These are phyloP conservation scores for Pentamera pediparva DNA, from an alignment of 53 echinoderm and acorn worm genomes.

Conservation along the genomic window DNA sequence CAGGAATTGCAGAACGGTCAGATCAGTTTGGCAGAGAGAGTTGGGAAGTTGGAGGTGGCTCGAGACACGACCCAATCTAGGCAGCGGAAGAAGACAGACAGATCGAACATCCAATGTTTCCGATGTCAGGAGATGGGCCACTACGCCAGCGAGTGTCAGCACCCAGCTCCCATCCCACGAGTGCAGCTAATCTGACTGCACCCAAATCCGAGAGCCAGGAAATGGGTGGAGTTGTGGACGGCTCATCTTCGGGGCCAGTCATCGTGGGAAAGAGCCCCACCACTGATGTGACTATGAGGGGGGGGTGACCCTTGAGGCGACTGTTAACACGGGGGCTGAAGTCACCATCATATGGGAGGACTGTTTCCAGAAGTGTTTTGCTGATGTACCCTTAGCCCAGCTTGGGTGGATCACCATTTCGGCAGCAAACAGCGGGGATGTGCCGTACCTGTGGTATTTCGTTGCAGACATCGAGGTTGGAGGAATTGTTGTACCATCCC, in stretches of 20 bases:
- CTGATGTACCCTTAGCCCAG: not conserved
- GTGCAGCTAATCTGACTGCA: slow-evolving; percentile 10
- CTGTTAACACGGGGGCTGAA: not conserved
- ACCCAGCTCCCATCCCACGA: not conserved
- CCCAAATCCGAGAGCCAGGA: slow-evolving; percentile 18
- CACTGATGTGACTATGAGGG: not conserved
- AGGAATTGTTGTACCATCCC: not conserved
- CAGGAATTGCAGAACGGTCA: not conserved
- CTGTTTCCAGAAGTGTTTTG: not conserved
- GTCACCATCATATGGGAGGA: not conserved
- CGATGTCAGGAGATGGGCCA: slow-evolving; percentile 34
- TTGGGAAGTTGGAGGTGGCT: not conserved
- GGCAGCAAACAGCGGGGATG: not conserved
- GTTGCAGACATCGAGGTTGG: not conserved
- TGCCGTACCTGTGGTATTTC: not conserved
- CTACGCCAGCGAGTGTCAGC: slow-evolving; percentile 34
- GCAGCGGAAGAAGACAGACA: not conserved
- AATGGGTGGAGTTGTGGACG: slow-evolving; percentile 12
- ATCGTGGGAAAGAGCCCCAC: not conserved
- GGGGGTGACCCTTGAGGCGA: not conserved
- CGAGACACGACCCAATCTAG: not conserved
- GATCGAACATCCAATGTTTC: not conserved
- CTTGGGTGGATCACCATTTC: not conserved
- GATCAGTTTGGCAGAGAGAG: not conserved
- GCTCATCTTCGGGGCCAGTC: not conserved